These are phyloP conservation scores for Drosophila maculinotata DNA, from an alignment of 2,888 invertebrate species.

Conservation along the genomic window DNA sequence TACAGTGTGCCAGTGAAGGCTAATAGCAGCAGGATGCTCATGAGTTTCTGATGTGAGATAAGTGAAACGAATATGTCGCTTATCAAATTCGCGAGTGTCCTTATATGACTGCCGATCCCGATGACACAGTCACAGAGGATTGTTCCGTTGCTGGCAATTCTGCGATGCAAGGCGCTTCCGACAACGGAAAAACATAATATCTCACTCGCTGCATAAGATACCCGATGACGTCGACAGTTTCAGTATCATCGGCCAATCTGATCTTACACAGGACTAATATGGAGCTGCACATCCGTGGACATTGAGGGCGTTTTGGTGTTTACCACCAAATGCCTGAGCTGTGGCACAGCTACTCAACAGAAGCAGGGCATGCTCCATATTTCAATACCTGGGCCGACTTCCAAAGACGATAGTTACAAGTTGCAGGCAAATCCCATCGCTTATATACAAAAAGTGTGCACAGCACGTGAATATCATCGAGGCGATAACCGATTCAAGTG, in stretches of 20 bases:
- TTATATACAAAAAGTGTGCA: conserved; percentile 88
- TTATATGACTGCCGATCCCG: conserved; percentile 83
- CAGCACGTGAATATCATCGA: conserved; percentile 93
- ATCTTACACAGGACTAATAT: conserved; percentile 85
- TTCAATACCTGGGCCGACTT: conserved; percentile 92
- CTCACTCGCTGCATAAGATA: too few species aligned
- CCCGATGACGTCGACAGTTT: conserved; percentile 78
- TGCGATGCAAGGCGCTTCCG: conserved; percentile 33
- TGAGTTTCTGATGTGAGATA: conserved; percentile 94
- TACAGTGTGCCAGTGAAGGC: conserved; percentile 92
- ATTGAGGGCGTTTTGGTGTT: conserved; percentile 94
- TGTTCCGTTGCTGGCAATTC: conserved; percentile 50
- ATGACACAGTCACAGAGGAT: conserved; percentile 70
- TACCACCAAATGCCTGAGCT: conserved; percentile 94
- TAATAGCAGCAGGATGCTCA: conserved; percentile 98
- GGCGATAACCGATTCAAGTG: conserved; percentile 97
- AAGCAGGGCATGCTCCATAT: conserved; percentile 96
- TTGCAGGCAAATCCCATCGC: conserved; percentile 84
- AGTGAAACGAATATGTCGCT: conserved; percentile 93
- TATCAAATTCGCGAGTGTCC: conserved; percentile 87
- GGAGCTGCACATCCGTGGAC: conserved; percentile 86
- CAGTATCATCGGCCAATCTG: conserved; percentile 51
- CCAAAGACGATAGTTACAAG: conserved; percentile 86
- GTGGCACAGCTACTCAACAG: conserved; percentile 94
- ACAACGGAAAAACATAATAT: conserved; percentile 81